Conservation (phyloP, 2,113 vertebrate species). For the Equus quagga region DNA sequence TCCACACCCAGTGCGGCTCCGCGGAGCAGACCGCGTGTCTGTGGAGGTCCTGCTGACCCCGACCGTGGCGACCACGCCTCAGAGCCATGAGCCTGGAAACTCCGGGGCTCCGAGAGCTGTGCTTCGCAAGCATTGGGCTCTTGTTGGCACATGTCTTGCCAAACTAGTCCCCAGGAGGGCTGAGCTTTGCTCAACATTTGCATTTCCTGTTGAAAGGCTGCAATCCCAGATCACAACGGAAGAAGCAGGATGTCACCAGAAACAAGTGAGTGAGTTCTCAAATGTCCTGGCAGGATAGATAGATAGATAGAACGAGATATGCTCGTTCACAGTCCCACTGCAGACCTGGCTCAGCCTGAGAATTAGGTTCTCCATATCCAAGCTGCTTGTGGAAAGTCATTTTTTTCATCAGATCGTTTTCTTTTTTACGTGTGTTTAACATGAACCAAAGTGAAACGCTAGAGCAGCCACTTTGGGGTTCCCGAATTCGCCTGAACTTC, state of each 20-base stretch:
- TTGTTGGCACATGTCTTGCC: not conserved
- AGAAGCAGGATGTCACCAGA: not conserved
- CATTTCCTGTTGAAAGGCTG: not conserved
- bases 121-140: too few relatives aligned
- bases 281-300: not conserved
- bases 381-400: too few relatives aligned
- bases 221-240: not conserved
- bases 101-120: not conserved
- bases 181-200: not conserved
- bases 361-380: not conserved
- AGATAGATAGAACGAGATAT: too few relatives aligned
- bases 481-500: not conserved
- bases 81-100: rapidly evolving
- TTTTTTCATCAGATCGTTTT: not conserved
- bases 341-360: too few relatives aligned
- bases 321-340: not conserved
- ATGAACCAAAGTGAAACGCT: not conserved
- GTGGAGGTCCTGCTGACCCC: not conserved
- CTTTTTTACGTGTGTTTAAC: not conserved
- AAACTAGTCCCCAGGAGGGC: not conserved
- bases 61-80: not conserved
- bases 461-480: too few relatives aligned
- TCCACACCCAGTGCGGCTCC: not conserved
- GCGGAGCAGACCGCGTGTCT: too few relatives aligned
- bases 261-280: too few relatives aligned